Evolutionary conservation across 2,113 vertebrate species (phyloP), one percentile per base, ranked within the genome.

Genomic region (Xenotilapia flavipinnis): DNA sequence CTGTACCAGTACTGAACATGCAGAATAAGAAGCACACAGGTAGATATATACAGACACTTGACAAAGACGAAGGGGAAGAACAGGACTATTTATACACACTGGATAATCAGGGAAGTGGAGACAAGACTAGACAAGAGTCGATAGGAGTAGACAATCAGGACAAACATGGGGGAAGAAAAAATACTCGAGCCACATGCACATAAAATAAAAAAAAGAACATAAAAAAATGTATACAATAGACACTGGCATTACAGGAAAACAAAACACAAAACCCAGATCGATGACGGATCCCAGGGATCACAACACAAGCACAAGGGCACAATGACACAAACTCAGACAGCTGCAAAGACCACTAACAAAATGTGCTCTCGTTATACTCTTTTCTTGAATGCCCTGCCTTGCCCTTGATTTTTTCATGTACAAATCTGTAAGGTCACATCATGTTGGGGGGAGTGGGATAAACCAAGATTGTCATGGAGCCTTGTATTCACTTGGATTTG

Each of bases 261-360:
- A 36, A 65, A 65, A 2, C 58, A 62, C 31, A 65, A 65, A 65
- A 65, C 11, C 19, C 60, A 38, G 60, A 13, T 13, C 19, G 10
- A 38, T 38, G 60, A 65, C 3, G 17, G 60, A 65, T 65, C 33
- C 6, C 19, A 38, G 33, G 33, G 60, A 65, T 65, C 60, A 65
- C 5, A 65, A 65, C 60, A 65, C 19, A 65, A 65, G 33, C 60
- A 21, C 60, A 65, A 38, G 60, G 60, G 19, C 60, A 65, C 60
- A 65, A 21, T 65, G 33, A 42, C 36, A 42, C 36, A 70, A 13
- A 70, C 11, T 40, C 60, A 38, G 60, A 38, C 31, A 65, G 62
- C 62, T 70, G 65, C 36, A 40, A 11, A 70, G 7, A 21, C n/a
- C 36, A 23, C n/a, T 70, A 42, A 70, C 7, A 70, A 70, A 70